phyloP scores from a whole-genome alignment of 1,140 invertebrate genomes.

The Drosophila lacteicornis region DNA sequence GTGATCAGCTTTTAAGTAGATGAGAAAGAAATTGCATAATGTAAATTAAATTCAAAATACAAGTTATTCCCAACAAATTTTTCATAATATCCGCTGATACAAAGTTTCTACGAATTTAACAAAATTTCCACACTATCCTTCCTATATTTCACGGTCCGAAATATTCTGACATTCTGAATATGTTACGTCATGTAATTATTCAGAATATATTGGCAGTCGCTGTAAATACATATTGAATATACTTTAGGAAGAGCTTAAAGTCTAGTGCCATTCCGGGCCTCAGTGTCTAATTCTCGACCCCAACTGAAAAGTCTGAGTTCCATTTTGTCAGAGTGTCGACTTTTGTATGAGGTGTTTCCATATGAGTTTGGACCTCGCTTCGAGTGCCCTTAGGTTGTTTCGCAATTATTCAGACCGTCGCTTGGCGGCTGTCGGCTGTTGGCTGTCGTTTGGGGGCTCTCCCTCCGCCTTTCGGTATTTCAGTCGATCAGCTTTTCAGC shows the following conservation, averaged over 20 bases:
- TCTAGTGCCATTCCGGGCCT: neutral
- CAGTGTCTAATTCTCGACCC: constrained; percentile 25
- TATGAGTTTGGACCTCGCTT: constrained; percentile 51
- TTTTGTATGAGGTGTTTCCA: constrained; percentile 45
- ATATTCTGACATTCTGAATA: neutral
- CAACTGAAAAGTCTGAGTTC: constrained; percentile 18
- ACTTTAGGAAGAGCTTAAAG: neutral
- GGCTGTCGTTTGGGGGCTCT: constrained; percentile 25
- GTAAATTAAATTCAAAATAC: neutral
- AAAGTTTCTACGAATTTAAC: neutral
- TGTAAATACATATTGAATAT: no score
- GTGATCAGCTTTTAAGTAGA: neutral
- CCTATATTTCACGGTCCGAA: neutral
- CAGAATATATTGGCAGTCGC: neutral
- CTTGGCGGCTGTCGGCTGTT: no score
- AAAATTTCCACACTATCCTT: neutral
- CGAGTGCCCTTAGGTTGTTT: constrained; percentile 71
- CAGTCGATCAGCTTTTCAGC: constrained; percentile 35
- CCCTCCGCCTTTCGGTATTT: constrained; percentile 12
- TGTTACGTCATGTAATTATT: neutral
- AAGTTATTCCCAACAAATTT: neutral
- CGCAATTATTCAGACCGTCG: constrained; percentile 60
- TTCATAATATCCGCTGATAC: neutral
- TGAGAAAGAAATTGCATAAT: neutral
- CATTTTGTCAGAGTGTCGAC: constrained; percentile 16